phyloP scores from a whole-genome alignment of 2,113 vertebrate species.

The Urocolius indicus region DNA sequence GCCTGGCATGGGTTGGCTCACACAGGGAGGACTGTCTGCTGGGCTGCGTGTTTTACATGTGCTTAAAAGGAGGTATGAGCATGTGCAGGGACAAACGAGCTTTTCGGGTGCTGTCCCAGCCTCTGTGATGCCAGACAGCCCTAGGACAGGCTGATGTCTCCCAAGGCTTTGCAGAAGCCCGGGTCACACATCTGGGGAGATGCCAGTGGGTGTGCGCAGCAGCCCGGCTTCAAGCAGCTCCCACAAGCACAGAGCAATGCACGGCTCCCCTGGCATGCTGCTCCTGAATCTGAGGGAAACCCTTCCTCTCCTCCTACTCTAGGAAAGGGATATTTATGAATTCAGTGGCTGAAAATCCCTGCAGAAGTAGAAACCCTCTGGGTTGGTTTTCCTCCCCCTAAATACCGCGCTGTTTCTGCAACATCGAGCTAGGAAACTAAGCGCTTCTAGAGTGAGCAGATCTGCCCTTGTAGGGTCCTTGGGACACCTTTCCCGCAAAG shows the following conservation, averaged over 20 bases:
- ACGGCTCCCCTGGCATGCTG: neutral
- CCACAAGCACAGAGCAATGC: accelerated
- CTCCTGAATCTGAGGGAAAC: neutral
- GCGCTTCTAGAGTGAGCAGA: neutral
- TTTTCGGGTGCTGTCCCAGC: neutral
- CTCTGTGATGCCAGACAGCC: neutral
- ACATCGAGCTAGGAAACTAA: too few species aligned
- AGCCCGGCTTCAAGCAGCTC: neutral
- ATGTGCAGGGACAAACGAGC: neutral
- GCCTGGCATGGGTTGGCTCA: accelerated
- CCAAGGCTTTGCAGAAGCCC: neutral
- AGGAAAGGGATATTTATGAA: neutral
- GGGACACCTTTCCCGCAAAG: too few species aligned
- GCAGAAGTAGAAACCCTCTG: neutral
- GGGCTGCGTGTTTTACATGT: accelerated
- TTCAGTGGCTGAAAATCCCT: neutral
- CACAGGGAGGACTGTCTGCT: accelerated
- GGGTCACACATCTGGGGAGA: accelerated
- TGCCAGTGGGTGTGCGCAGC: accelerated
- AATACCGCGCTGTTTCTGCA: accelerated
- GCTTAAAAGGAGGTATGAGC: neutral
- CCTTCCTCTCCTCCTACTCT: neutral
- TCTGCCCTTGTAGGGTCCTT: neutral
- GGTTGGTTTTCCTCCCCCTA: neutral
- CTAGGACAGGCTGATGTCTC: neutral